Percentiles rank a stretch among this genome's conserved stretches.
Conservation (phyloP, 2,797 vertebrate species). For the Florisuga fusca region DNA sequence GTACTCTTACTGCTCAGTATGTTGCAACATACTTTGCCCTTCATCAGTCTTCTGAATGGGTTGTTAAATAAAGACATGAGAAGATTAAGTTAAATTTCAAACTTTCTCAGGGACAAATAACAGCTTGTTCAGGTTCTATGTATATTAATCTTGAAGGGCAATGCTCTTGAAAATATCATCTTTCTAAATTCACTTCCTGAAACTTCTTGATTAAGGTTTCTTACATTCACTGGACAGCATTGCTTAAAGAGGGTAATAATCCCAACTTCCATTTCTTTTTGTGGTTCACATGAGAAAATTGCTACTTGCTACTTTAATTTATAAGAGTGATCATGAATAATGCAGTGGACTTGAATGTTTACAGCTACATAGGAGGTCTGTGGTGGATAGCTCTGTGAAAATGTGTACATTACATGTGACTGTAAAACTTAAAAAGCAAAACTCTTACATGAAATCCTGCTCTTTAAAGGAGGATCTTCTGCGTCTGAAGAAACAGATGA, state of each 20-base stretch:
- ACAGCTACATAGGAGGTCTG: accelerated
- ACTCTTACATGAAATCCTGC: background rate
- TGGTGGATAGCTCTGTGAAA: background rate
- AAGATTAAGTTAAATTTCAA: background rate
- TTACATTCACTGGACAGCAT: background rate
- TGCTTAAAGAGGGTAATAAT: background rate
- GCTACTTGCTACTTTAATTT: background rate
- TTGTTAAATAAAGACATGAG: background rate
- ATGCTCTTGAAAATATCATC: constrained; percentile 10
- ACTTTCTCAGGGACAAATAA: background rate
- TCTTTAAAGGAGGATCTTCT: constrained; percentile 91
- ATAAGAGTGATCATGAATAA: background rate
- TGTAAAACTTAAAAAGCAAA: background rate
- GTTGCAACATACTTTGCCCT: background rate
- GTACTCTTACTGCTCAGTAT: background rate
- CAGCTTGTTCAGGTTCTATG: background rate
- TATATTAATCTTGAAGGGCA: background rate
- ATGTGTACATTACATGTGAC: background rate
- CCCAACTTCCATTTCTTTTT: background rate
- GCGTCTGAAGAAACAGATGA: constrained; percentile 97
- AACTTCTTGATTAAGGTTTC: background rate
- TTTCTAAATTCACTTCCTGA: background rate
- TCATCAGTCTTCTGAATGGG: background rate
- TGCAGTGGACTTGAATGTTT: background rate
- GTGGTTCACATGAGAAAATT: background rate